Base-by-base conservation (phyloP, 2,113 vertebrate species). In the Nyctibius bracteatus region DNA sequence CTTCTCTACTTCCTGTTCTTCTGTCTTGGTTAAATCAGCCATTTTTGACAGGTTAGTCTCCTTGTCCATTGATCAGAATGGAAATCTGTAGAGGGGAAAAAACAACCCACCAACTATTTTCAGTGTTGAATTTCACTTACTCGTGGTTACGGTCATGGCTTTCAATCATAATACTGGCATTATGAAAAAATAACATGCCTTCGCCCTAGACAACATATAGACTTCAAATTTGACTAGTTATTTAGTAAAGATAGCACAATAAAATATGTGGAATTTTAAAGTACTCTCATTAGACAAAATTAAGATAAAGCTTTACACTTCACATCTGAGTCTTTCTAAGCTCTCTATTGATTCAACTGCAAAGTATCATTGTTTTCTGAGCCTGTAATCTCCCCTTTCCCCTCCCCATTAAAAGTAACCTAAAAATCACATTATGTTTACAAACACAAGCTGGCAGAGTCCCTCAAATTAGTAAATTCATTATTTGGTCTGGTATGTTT, bases 1-100 rank as follows among this genome's bases (percentile, higher is more conserved):
- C 65, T 98, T 96, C 81, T 92, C 92, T 68, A 9, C 66, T 81
- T 90, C 68, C 88, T 68, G 83, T 47, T 98, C 94, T 43, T 96
- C 94, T 72, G 59, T 33, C 91, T 92, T 96, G 74, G 66, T 49
- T 87, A 86, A 85, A 92, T 96, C 96, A 95, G 98, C 96, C 98
- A 98, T 98, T 91, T 91, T 65, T 74, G 20, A 72, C 16, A 62
- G 17, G 6, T 67, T 27, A 49, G 33, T 24, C 21, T 37, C 61
- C 70, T 57, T 22, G 14, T 62, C 43, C 22, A 17, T 22, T 70
- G 37, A 90, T 92, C 49, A 94, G 75, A 96, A 85, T 22, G 44
- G 18, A 74, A 95, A 91, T 66, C 98, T 98, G 41, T 0, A 94
- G 86, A 24, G 11, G 18, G 8, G 24, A 15, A 41, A 83, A 67